A percentile compares a stretch with the other conserved stretches of the same genome.
Conservation (phyloP, 2,797 vertebrate genomes). For the Rhinichthys osculus region DNA sequence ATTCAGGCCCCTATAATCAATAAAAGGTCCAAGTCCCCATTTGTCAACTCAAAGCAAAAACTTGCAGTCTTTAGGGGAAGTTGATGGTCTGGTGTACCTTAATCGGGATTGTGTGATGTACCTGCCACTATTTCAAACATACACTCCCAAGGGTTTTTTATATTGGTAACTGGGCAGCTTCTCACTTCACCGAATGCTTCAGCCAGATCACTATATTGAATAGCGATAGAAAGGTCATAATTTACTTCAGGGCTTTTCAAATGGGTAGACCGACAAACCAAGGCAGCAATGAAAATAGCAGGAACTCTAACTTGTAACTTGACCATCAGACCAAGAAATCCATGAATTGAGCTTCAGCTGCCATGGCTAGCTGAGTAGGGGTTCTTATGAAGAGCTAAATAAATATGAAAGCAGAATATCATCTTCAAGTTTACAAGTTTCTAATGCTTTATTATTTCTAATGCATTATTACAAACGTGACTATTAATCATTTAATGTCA, state of each 20-base stretch:
- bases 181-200: neutral
- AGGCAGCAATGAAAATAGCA: neutral
- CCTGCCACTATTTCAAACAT: neutral
- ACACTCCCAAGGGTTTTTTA: neutral
- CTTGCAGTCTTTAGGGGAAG: neutral
- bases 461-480: neutral
- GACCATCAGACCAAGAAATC: neutral
- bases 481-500: neutral
- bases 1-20: neutral
- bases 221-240: neutral
- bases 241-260: neutral
- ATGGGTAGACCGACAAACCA: neutral
- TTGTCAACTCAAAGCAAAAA: conserved; percentile 4
- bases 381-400: neutral
- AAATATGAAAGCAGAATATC: neutral
- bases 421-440: neutral
- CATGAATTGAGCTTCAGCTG: neutral
- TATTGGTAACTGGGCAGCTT: neutral
- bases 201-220: neutral
- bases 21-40: neutral
- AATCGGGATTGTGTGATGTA: neutral
- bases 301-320: neutral
- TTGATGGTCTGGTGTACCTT: conserved; percentile 1
- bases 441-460: neutral
- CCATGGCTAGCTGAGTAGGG: too few relatives aligned